Evolutionary conservation across 2,113 vertebrate genomes (phyloP).

Genomic region (Rafetus swinhoei): DNA sequence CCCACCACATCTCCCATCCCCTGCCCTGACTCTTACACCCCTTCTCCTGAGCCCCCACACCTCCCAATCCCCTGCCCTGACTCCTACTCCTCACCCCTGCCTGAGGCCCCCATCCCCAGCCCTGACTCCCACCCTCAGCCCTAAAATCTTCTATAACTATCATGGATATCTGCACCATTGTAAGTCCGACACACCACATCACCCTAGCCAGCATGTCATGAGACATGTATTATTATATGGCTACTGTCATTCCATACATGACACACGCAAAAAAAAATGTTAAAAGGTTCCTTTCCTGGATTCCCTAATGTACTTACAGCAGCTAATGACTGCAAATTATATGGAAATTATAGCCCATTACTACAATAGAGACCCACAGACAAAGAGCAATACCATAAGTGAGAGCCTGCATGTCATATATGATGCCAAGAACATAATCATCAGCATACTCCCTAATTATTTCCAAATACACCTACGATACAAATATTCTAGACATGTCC

Average conservation of each 20-base stretch:
- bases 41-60: accelerated
- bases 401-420: accelerated
- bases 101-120: too few species aligned
- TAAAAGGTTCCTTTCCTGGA: not conserved
- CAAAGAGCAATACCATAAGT: not conserved
- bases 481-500: not conserved
- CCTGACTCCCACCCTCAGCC: too few species aligned
- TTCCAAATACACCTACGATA: not conserved
- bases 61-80: too few species aligned
- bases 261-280: not conserved
- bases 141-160: not conserved
- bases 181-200: not conserved
- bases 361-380: not conserved
- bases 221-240: not conserved
- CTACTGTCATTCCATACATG: not conserved
- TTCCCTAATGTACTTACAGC: not conserved
- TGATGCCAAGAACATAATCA: not conserved
- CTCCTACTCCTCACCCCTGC: too few species aligned
- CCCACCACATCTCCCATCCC: too few species aligned
- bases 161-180: not conserved
- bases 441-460: not conserved
- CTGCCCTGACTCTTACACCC: too few species aligned
- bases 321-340: not conserved
- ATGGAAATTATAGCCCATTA: not conserved
- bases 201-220: not conserved